phyloP scores from a whole-genome alignment of 1,140 invertebrate genomes.

The Littorina saxatilis region DNA sequence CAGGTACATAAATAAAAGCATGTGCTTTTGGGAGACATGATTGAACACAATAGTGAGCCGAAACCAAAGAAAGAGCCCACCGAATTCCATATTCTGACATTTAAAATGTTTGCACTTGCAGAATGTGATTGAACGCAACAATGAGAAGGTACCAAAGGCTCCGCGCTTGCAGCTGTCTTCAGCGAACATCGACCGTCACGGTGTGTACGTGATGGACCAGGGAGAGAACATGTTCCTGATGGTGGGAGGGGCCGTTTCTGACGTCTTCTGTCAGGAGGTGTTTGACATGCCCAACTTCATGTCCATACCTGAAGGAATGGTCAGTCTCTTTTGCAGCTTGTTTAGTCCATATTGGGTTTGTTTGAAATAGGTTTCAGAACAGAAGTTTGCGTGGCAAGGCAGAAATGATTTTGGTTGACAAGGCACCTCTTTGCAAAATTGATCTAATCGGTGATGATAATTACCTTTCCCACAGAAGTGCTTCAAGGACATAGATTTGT shows the following conservation, averaged over 20 bases:
- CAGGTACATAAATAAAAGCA: too few species aligned
- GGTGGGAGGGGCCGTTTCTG: constrained; percentile 88
- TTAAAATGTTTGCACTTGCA: neutral
- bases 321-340: constrained; percentile 74
- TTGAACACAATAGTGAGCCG: too few species aligned
- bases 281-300: constrained; percentile 82
- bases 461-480: too few species aligned
- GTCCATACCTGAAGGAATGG: constrained; percentile 81
- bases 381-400: neutral
- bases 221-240: constrained; percentile 91
- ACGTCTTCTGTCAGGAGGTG: constrained; percentile 85
- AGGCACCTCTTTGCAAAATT: neutral
- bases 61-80: too few species aligned
- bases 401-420: neutral
- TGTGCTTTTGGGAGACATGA: too few species aligned
- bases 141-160: constrained; percentile 74
- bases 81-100: too few species aligned
- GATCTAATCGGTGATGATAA: neutral
- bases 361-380: too few species aligned
- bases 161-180: constrained; percentile 81
- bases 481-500: too few species aligned
- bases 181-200: constrained; percentile 88
- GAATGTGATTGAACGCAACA: constrained; percentile 36
- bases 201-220: constrained; percentile 94
- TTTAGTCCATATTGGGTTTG: too few species aligned